Evolutionary conservation across 2,797 vertebrate species (phyloP).

Genomic region (Sarcophilus harrisii): DNA sequence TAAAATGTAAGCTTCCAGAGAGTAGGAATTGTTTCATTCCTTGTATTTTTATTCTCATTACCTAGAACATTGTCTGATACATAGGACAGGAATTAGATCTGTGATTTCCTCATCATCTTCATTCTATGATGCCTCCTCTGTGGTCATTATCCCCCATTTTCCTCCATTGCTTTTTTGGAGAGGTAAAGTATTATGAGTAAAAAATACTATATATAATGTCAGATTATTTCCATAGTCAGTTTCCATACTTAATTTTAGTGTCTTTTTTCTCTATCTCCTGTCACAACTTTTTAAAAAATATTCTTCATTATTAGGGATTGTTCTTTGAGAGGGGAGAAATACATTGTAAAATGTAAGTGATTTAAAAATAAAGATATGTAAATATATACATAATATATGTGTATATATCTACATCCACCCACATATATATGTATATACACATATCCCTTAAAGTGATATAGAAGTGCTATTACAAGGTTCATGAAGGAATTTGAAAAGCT

Average conservation of each 20-base stretch:
- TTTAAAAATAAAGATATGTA: neutral
- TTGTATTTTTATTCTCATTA: no score
- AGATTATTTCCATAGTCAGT: neutral
- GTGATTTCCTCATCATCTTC: neutral
- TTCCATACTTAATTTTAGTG: neutral
- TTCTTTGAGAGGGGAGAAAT: neutral
- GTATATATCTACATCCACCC: neutral
- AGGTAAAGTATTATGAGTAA: neutral
- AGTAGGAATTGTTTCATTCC: no score
- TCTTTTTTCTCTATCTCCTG: neutral
- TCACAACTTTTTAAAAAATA: neutral
- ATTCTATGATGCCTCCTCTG: neutral
- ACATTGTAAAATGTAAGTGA: neutral
- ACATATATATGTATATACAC: no score
- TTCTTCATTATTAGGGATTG: neutral
- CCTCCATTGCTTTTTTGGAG: neutral
- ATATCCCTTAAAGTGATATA: neutral
- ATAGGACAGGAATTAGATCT: neutral
- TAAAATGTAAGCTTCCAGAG: no score
- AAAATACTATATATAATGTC: neutral
- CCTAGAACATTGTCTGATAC: neutral
- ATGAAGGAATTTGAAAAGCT: neutral
- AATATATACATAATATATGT: neutral
- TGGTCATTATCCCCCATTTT: neutral
- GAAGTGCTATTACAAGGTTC: neutral